Evolutionary conservation across 1,140 invertebrate species (phyloP).

Genomic region (Andricus grossulariae): DNA sequence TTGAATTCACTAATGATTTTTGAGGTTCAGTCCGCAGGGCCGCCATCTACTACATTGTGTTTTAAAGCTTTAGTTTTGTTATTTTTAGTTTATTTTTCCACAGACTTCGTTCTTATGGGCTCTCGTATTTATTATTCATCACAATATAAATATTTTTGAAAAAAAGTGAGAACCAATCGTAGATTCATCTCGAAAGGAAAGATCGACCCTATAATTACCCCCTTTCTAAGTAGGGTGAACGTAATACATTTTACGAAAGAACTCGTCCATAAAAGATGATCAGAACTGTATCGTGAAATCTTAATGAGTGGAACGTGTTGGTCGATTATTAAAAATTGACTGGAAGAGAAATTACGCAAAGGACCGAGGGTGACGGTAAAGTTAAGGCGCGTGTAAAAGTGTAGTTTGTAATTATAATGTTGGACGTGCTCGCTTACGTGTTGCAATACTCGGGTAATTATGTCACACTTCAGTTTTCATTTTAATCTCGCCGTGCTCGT

Average conservation of each 20-base stretch:
- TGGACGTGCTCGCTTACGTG: conserved; percentile 46
- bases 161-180: not conserved
- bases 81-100: no score
- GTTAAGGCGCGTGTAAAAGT: conserved; percentile 37
- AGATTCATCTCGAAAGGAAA: conserved; percentile 20
- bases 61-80: no score
- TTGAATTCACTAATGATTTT: no score
- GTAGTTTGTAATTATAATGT: conserved; percentile 48
- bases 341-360: conserved; percentile 41
- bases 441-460: conserved; percentile 42
- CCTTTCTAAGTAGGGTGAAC: not conserved
- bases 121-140: no score
- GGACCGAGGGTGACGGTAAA: conserved; percentile 4
- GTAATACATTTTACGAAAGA: conserved; percentile 35
- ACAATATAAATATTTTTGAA: no score
- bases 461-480: conserved; percentile 37
- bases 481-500: not conserved
- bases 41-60: no score
- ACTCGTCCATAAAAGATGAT: conserved; percentile 29
- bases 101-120: no score
- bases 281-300: conserved; percentile 31
- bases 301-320: conserved; percentile 38
- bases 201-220: conserved; percentile 22
- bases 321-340: conserved; percentile 35
- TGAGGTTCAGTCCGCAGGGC: no score